Evolutionary conservation across 2,888 invertebrate species (phyloP), one percentile per base, ranked within the genome.

Genomic region (Podabrus alpinus): DNA sequence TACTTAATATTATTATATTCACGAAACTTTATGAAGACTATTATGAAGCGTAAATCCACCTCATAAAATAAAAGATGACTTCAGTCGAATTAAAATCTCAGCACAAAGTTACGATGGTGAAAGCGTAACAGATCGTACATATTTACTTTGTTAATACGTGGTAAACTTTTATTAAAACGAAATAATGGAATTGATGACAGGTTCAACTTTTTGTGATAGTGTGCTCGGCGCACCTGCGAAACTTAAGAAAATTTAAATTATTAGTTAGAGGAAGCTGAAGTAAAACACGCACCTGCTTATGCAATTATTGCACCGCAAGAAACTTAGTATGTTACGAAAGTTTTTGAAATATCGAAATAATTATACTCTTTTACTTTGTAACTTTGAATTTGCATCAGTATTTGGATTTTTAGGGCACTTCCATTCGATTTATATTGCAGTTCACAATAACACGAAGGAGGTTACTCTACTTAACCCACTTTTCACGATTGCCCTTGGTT

Each of bases 251-350:
- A 97, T 85, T 87, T 97, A 80, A 94, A 93, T 76, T 89, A 92
- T 73, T 98, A 97, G 97, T 88, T 97, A 66, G 90, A 90, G n/a
- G 92, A 92, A 78, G 95, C 95, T 0, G 94, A 94, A 77, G 88
- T 94, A 17, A 91, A 91, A 1, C 94, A 95, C 85, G 94, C 94
- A 21, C 95, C 96, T 13, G 95, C 95, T 1, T 89, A 95, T 80
- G 95, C 95, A 24, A 93, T 96, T 60, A 95, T 96, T 83, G 94
- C 95, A 7, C 95, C 95, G 9, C 67, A 25, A 9, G n/a, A n/a
- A 45, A 45, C 45, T 45, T 45, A 5, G 45, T 7, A 45, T 45
- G 7, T n/a, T 7, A n/a, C 13, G 29, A 29, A 13, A 29, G 29
- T 29, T 29, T 5, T 29, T n/a, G n/a, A 29, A 29, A 29, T 29